These are phyloP conservation scores for Drosophila flavopinicola DNA, from an alignment of 2,888 invertebrate genomes.

Conservation along the genomic window DNA sequence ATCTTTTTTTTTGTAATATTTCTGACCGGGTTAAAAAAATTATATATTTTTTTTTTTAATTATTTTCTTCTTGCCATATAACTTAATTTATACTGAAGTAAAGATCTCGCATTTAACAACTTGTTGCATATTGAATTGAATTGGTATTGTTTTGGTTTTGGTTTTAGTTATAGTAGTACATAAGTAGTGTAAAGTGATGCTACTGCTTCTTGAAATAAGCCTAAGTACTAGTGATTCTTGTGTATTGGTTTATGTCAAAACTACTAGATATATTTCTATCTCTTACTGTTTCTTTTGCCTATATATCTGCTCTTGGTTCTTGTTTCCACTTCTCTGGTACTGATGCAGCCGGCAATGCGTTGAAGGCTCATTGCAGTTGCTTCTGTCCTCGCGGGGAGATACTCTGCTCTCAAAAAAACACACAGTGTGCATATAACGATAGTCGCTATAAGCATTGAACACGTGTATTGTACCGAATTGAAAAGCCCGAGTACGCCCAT, in stretches of 20 bases:
- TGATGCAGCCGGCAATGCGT: constrained; percentile 41
- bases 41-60: constrained; percentile 30
- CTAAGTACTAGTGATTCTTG: constrained; percentile 48
- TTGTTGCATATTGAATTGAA: constrained; percentile 61
- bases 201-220: constrained; percentile 37
- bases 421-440: constrained; percentile 9
- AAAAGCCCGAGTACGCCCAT: constrained; percentile 23
- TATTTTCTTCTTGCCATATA: constrained; percentile 61
- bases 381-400: constrained; percentile 18
- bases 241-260: constrained; percentile 41
- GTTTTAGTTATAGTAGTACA: constrained; percentile 28
- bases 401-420: constrained; percentile 21
- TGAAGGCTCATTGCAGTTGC: constrained; percentile 16
- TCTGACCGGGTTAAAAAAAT: constrained; percentile 72
- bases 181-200: constrained; percentile 45
- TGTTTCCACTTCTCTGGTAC: constrained; percentile 47
- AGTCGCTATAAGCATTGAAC: too few relatives aligned
- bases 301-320: constrained; percentile 5
- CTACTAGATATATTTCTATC: constrained; percentile 34
- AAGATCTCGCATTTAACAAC: constrained; percentile 71
- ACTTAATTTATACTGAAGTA: constrained; percentile 75
- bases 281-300: constrained; percentile 12
- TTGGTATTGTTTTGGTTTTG: constrained; percentile 32
- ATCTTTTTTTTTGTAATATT: constrained; percentile 52
- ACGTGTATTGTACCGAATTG: constrained; percentile 20